Base-by-base conservation (phyloP, 2,113 vertebrate species). In the Aix galericulata region DNA sequence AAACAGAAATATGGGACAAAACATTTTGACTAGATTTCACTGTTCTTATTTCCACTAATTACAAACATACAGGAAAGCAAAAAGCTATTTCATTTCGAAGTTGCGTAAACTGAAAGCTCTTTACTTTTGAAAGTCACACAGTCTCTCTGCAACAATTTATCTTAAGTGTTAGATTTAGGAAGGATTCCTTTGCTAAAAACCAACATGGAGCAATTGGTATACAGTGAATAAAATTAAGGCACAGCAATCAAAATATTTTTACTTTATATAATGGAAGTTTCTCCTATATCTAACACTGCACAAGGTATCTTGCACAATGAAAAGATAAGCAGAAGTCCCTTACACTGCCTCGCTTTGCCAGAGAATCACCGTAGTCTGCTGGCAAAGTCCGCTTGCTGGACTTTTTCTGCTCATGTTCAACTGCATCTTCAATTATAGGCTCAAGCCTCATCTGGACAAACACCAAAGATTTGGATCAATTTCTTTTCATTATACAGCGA, bases 341-440 rank as follows among this genome's bases (percentile, higher is more conserved):
- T 99, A 99, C 99, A 98, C 99, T 99, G 99, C 99, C 99, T 99
- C 99, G 98, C 98, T 99, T 99, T 98, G 99, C 99, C 98, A 99
- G 98, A 98, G 99, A 99, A 99, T 99, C 99, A 97, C 99, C 99
- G 98, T 98, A 99, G 98, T 99, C 99, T 98, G 99, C 99, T 97
- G 99, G 99, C 98, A 99, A 99, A 97, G 99, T 99, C 98, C 99
- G 98, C 98, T 99, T 99, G 98, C 99, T 99, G 97, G 99, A 99
- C 98, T 99, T 99, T 98, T 99, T 99, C 98, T 99, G 99, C 98
- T 99, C 99, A 97, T 99, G 98, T 98, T 99, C 99, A 97, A 99
- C 98, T 95, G 98, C 98, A 97, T 99, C 99, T 98, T 99, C 99
- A 98, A 99, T 99, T 98, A 99, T 99, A 98, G 99, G 99, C 98